Evolutionary conservation across 1,140 invertebrate species (phyloP), one percentile per base, ranked within the genome.

Genomic region (Zaprionus inermis): DNA sequence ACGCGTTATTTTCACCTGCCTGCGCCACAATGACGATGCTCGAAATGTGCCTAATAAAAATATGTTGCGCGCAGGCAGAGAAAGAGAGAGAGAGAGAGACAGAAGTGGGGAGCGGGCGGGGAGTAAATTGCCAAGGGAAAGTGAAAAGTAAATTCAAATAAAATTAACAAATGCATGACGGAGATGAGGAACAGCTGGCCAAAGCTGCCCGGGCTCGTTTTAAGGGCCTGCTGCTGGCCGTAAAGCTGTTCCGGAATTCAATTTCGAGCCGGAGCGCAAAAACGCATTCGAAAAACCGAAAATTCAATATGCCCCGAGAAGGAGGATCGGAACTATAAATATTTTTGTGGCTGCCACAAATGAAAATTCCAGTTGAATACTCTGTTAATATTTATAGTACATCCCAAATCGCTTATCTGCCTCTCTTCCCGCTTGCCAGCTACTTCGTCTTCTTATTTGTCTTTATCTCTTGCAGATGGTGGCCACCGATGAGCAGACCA

Each of bases 401-500:
- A 16, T 30, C 36, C 41, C 36, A 63, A 56, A 72, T 54, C 28
- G 54, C 56, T 30, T 38, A n/a, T 52, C 44, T 12, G 10, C 44
- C 20, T 14, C 5, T 4, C 16, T 16, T n/a, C 14, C 5, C 22
- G 7, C 55, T 61, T 20, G 20, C 18, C 52, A n/a, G n/a, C 2
- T 41, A n/a, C 28, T 24, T 16, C 10, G 32, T 20, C 30, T 58
- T 30, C 44, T 36, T 20, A 38, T 38, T 61, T 60, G 5, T 51
- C 38, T 51, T 30, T 20, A 22, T 30, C 58, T 28, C 22, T 20
- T 34, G 91, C 24, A 93, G 96, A 96, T 97, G 95, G 96, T 96
- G 93, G 94, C 96, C 78, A 95, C 95, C 61, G 96, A 96, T 75
- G 94, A 95, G 70, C 76, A 88, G 83, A 93, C 94, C 73, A 90